Evolutionary conservation across 1,140 invertebrate genomes (phyloP).

Genomic region (Dermatophagoides farinae): DNA sequence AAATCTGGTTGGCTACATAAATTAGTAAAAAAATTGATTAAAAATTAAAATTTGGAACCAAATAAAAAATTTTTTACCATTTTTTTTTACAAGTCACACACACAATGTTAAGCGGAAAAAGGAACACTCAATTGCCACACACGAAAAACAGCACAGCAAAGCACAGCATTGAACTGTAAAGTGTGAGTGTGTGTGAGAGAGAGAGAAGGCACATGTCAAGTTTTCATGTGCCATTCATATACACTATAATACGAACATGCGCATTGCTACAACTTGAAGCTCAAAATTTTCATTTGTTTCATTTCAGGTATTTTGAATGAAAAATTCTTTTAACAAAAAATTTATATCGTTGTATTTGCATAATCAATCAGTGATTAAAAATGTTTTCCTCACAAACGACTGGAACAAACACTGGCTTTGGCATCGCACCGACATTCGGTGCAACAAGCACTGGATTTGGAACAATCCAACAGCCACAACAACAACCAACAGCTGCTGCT

Average conservation of each 20-base stretch:
- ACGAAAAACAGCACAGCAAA: neutral
- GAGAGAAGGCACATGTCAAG: too few species aligned
- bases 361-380: neutral
- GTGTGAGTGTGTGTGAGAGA: too few species aligned
- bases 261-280: too few species aligned
- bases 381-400: neutral
- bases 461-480: neutral
- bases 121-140: neutral
- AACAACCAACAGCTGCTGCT: too few species aligned
- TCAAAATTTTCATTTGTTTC: too few species aligned
- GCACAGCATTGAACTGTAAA: too few species aligned
- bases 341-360: too few species aligned
- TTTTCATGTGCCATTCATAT: too few species aligned
- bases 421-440: neutral
- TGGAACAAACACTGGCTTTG: neutral
- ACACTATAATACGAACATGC: too few species aligned
- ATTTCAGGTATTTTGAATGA: neutral
- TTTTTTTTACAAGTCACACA: neutral
- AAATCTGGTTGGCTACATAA: conserved; percentile 18
- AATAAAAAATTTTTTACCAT: neutral
- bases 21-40: neutral
- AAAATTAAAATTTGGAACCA: neutral
- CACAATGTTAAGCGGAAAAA: too few species aligned
- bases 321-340: too few species aligned
- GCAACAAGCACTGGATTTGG: neutral